Base-by-base conservation (phyloP, 2,888 invertebrate genomes). In the Hirtodrosophila confusa region DNA sequence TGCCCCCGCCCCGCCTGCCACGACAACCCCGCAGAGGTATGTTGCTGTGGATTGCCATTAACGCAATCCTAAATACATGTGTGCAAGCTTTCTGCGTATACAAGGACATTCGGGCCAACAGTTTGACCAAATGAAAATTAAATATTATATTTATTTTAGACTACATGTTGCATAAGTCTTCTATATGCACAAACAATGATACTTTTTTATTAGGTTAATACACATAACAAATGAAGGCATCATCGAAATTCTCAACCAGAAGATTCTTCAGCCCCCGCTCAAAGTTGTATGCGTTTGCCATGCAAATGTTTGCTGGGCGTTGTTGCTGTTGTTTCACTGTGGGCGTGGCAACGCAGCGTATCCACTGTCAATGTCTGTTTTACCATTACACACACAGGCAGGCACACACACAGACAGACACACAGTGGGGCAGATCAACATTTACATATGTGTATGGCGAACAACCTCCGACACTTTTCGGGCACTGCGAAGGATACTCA, bases 331-430 rank as follows among this genome's bases (percentile, higher is more conserved):
- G 66, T 37, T 47, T 29, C 10, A 40, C 37, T 48, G 60, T 48
- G 56, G 70, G 76, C 60, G 47, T 70, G 71, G 51, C 49, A 62
- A 11, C 23, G 4, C 35, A 35, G 51, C 58, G 37, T 51, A 33
- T 7, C 53, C 83, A 80, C 75, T 80, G 78, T 63, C 63, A 72
- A 83, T 79, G 76, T 75, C 63, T 75, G 69, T 57, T 69, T 78
- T 63, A 72, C 66, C 51, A 51, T 72, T 69, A 63, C 54, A 64
- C 49, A 68, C 47, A 57, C 36, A 12, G 35, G 45, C 27, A 57
- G 7, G 31, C 29, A 40, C 24, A 41, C 36, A 54, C 45, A 43
- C 43, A 4, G 5, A 27, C 27, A 27, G 5, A 27, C 27, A 47
- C 31, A 40, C 41, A 60, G 39, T 53, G 39, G 50, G 31, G 36